Base-by-base conservation (phyloP, 2,797 vertebrate species). In the Mus minutoides region DNA sequence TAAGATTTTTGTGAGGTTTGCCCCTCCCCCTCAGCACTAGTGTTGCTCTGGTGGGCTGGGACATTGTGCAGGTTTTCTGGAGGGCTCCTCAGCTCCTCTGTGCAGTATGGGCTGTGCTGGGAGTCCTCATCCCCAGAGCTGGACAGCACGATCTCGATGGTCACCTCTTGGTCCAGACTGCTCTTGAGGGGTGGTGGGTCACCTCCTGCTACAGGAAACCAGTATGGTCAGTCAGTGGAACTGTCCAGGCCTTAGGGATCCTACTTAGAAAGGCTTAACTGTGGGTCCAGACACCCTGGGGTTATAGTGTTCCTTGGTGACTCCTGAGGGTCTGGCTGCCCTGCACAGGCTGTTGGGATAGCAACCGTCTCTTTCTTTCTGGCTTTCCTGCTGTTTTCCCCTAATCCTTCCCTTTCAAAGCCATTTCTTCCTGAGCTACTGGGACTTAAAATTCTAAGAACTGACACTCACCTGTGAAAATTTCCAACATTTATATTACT, bases 91-190 rank as follows among this genome's bases (percentile, higher is more conserved):
- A 46, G 49, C 75, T 95, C 95, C 0, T 96, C 96, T 0, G 87
- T 43, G 73, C 96, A 97, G 80, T 95, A 94, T 0, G 92, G 78
- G 34, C 94, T 71, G 4, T 95, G 96, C 83, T 96, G 96, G 34
- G 97, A 93, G 90, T 98, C 97, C 91, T 98, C 97, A 0, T 98
- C 97, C 37, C 97, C 97, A 0, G 97, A 98, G 89, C 97, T 97
- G 43, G 97, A 98, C 21, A 98, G 82, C 2, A 97, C 96, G 0
- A 98, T 98, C 54, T 98, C 97, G 0, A 98, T 98, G 83, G 97
- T 97, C 58, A 98, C 97, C 75, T 98, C 97, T 76, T 96, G 94
- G 8, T 97, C 94, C 31, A 95, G 88, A 71, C 75, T 52, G 1
- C 79, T 89, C 34, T 90, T 87, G 0, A 91, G 75, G 37, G 94